Percentiles rank a stretch among this genome's conserved stretches.
phyloP scores from a whole-genome alignment of 2,113 vertebrate genomes.

The Rafetus swinhoei region DNA sequence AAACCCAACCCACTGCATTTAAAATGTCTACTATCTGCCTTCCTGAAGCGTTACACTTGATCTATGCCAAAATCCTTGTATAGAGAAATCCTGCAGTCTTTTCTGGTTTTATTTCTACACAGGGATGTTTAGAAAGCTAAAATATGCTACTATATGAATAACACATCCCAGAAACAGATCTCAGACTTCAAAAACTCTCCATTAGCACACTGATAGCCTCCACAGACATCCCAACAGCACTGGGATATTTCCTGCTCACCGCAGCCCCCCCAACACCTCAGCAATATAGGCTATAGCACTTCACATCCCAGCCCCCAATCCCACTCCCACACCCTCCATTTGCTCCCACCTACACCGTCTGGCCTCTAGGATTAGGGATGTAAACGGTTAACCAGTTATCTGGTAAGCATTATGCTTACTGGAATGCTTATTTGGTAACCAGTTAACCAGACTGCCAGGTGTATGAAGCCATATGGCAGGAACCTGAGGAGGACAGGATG shows the following conservation, averaged over 20 bases:
- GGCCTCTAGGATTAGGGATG: no score
- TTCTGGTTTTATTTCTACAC: slow-evolving; percentile 36
- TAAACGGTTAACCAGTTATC: no score
- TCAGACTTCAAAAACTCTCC: neutral
- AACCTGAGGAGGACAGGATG: no score
- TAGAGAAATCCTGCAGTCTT: slow-evolving; percentile 44
- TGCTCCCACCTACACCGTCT: no score
- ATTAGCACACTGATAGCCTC: neutral
- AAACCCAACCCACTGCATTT: neutral
- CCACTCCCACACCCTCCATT: neutral
- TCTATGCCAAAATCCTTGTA: neutral
- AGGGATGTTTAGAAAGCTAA: slow-evolving; percentile 33
- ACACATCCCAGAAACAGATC: neutral
- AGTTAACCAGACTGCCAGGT: no score
- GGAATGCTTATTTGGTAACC: no score
- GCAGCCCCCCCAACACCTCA: neutral
- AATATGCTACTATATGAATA: slow-evolving; percentile 1
- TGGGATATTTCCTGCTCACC: neutral
- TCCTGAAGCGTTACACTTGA: neutral
- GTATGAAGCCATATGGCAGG: no score
- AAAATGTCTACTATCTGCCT: slow-evolving; percentile 4
- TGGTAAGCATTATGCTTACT: no score
- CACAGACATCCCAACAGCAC: no score
- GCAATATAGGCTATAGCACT: neutral
- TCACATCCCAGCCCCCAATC: neutral